phyloP scores from a whole-genome alignment of 1,140 invertebrate species.

The Bicyclus anynana region DNA sequence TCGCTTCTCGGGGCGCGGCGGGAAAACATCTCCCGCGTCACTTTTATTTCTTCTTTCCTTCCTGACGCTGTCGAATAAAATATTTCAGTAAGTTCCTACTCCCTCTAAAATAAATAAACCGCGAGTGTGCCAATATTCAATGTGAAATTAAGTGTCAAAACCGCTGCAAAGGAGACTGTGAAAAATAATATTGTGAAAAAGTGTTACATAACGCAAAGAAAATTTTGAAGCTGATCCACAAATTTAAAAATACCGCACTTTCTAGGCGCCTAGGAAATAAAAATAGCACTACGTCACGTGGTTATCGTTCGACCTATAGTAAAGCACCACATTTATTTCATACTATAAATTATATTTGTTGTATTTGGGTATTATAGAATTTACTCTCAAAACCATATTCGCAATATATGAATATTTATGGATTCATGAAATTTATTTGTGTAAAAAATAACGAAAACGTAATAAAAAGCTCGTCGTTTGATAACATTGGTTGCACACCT shows the following conservation, averaged over 20 bases:
- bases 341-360: slow-evolving; percentile 40
- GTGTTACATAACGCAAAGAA: slow-evolving; percentile 73
- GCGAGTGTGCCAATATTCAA: slow-evolving; percentile 50
- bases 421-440: not conserved
- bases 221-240: slow-evolving; percentile 51
- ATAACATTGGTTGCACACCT: slow-evolving; percentile 59
- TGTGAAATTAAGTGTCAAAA: slow-evolving; percentile 54
- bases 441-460: not conserved
- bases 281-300: slow-evolving; percentile 74
- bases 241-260: slow-evolving; percentile 78
- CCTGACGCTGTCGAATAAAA: slow-evolving; percentile 71
- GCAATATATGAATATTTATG: not conserved
- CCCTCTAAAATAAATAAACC: slow-evolving; percentile 41
- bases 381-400: not conserved
- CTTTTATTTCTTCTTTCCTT: slow-evolving; percentile 76
- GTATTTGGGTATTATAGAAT: not conserved
- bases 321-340: slow-evolving; percentile 74
- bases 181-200: slow-evolving; percentile 61
- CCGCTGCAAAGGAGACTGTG: slow-evolving; percentile 48
- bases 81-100: slow-evolving; percentile 73
- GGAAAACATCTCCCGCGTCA: slow-evolving; percentile 74
- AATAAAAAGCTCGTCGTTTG: slow-evolving; percentile 55
- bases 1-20: slow-evolving; percentile 75
- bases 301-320: slow-evolving; percentile 72
- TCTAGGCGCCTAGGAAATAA: slow-evolving; percentile 69